Conservation (phyloP, 2,888 invertebrate genomes). For the Polyommatus iphigenia region DNA sequence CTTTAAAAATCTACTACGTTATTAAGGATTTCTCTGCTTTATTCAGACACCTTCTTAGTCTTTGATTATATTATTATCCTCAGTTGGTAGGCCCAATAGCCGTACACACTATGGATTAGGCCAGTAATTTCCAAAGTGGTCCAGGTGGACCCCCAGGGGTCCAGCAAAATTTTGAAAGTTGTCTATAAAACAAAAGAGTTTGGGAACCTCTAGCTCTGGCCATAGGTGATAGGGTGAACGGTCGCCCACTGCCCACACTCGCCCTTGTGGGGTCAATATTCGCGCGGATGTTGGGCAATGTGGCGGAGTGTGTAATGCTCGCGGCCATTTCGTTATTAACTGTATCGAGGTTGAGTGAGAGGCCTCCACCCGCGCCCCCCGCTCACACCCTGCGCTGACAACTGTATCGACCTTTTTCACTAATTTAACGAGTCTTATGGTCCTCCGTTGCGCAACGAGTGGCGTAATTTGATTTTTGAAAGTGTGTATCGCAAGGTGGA, state of each 20-base stretch:
- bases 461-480: conserved; percentile 27
- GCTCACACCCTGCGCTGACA: background rate
- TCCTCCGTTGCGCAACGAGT: conserved; percentile 7
- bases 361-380: background rate
- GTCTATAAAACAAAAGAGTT: too few relatives aligned
- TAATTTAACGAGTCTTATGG: conserved; percentile 22
- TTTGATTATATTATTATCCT: too few relatives aligned
- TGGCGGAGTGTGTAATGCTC: background rate
- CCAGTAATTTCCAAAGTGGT: too few relatives aligned
- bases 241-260: background rate
- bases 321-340: conserved; percentile 22
- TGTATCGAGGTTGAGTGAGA: conserved; percentile 21
- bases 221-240: background rate
- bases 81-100: too few relatives aligned
- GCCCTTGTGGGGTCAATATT: background rate
- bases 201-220: background rate
- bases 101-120: too few relatives aligned
- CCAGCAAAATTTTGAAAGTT: too few relatives aligned
- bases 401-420: conserved; percentile 22
- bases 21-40: too few relatives aligned
- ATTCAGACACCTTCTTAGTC: too few relatives aligned
- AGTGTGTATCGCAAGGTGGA: conserved; percentile 4
- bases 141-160: too few relatives aligned
- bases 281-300: background rate
- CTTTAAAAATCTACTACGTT: too few relatives aligned